These are phyloP conservation scores for Brachyptera putata DNA, from an alignment of 2,888 invertebrate genomes.

Conservation along the genomic window DNA sequence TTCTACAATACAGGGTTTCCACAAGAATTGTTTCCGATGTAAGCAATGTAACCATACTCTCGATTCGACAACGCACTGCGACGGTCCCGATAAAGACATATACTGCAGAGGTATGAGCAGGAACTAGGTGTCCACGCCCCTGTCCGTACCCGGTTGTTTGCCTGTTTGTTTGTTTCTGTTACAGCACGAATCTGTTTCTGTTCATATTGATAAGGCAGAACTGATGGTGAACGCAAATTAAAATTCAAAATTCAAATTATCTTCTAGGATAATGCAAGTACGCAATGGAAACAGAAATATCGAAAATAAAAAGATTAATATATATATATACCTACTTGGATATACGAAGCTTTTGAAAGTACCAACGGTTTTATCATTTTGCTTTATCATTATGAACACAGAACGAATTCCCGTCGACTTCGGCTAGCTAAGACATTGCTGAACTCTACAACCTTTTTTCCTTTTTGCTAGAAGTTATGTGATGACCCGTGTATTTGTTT, in stretches of 20 bases:
- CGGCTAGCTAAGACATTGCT: neutral
- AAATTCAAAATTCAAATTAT: too few relatives aligned
- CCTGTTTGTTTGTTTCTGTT: neutral
- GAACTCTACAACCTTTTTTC: neutral
- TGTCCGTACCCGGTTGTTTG: neutral
- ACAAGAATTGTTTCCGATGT: conserved; percentile 87
- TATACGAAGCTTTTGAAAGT: too few relatives aligned
- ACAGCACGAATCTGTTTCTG: too few relatives aligned
- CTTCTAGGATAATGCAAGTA: too few relatives aligned
- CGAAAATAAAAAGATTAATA: too few relatives aligned
- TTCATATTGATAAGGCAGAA: too few relatives aligned
- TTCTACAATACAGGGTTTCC: conserved; percentile 73
- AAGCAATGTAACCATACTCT: conserved; percentile 76
- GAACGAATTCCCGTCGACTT: neutral
- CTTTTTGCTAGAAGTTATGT: neutral
- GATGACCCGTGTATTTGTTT: neutral
- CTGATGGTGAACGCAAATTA: too few relatives aligned
- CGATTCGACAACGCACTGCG: conserved; percentile 86
- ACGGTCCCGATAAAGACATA: conserved; percentile 86
- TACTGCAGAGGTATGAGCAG: conserved; percentile 79
- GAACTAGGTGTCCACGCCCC: conserved; percentile 30
- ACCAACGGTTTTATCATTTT: too few relatives aligned
- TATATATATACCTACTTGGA: too few relatives aligned
- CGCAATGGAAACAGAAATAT: too few relatives aligned
- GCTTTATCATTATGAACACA: too few relatives aligned